Evolutionary conservation across 2,113 vertebrate genomes (phyloP), one percentile per base, ranked within the genome.

Genomic region (Lagopus muta): DNA sequence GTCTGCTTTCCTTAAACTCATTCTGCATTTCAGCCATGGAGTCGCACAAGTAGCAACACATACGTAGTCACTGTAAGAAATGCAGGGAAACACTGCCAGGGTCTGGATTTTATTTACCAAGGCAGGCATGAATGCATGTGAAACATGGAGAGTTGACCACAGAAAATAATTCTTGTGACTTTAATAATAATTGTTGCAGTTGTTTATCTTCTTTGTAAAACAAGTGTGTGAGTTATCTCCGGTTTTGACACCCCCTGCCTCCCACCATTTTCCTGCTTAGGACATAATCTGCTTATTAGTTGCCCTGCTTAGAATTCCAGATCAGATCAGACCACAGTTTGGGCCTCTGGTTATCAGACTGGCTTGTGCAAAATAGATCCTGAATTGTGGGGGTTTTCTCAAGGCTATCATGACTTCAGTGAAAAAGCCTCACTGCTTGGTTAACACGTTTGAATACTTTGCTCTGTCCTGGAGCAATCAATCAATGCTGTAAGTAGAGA

Each of bases 251-350:
- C 14, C 62, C 30, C 66, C 22, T 73, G 74, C 70, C 12, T 87
- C 60, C 74, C 66, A 74, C 82, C 13, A 1, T 48, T 87, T 89
- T 48, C 69, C 45, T 82, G 66, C 65, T 83, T 17, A 40, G 54
- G 52, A 65, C 47, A 57, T 96, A 97, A 96, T 96, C 96, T 75
- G 24, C 82, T 97, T 91, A 93, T 72, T 69, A 82, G 89, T 43
- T 58, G 84, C 40, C 48, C 72, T 91, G 62, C 76, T 97, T 93
- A 64, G 90, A 93, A 97, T 97, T 97, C 94, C 97, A 84, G 71
- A 34, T 79, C 0, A 1, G 96, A 95, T 96, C 82, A 94, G 79
- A 83, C 69, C 69, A 64, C 40, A 24, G 6, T 77, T 64, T 91
- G 57, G 52, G 82, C 60, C 82, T 83, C 80, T 42, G 52, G 66